Evolutionary conservation across 2,113 vertebrate species (phyloP).

Genomic region (Fulmarus glacialis): DNA sequence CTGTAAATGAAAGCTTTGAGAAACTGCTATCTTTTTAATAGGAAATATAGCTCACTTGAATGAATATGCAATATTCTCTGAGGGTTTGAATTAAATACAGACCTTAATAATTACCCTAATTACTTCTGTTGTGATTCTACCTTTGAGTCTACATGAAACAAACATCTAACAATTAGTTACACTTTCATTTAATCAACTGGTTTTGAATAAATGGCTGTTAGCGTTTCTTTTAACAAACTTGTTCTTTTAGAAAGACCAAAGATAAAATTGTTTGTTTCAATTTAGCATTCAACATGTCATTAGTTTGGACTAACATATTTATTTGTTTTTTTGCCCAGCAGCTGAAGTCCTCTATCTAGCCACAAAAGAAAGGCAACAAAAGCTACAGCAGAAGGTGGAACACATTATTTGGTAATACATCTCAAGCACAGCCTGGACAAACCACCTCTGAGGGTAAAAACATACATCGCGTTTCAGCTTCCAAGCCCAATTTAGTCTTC

Average conservation of each 20-base stretch:
- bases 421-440: conserved; percentile 51
- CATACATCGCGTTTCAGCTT: conserved; percentile 52
- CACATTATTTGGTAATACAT: conserved; percentile 52
- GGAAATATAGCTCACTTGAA: conserved; percentile 43
- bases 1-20: conserved; percentile 15
- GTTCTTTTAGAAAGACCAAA: conserved; percentile 52
- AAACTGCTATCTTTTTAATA: not conserved
- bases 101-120: conserved; percentile 73
- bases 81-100: conserved; percentile 66
- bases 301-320: conserved; percentile 25
- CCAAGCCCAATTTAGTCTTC: conserved; percentile 60
- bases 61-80: conserved; percentile 51
- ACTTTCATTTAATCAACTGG: conserved; percentile 47
- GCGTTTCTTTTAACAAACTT: conserved; percentile 36
- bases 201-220: conserved; percentile 49
- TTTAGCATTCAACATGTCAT: conserved; percentile 30
- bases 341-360: conserved; percentile 14
- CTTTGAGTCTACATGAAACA: conserved; percentile 71
- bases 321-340: conserved; percentile 27
- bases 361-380: not conserved
- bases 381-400: conserved; percentile 55
- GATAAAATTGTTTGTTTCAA: conserved; percentile 38
- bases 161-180: conserved; percentile 64
- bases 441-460: conserved; percentile 50
- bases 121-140: conserved; percentile 72